A percentile compares a stretch with the other conserved stretches of the same genome.
Conservation (phyloP, 2,888 invertebrate species). For the Apoda limacodes region DNA sequence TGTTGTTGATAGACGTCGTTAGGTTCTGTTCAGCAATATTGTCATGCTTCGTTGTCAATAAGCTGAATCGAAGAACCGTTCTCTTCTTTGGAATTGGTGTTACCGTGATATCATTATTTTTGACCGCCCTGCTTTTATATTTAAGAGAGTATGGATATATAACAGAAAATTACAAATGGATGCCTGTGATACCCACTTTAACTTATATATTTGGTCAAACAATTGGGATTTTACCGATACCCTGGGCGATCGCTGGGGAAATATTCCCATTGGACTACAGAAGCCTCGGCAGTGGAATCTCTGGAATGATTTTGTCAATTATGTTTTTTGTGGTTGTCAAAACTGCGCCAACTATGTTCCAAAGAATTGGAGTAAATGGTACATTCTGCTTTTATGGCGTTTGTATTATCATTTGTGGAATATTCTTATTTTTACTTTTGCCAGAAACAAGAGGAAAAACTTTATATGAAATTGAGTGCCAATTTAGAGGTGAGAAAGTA, state of each 20-base stretch:
- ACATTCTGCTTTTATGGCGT: constrained; percentile 72
- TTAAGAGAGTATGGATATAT: constrained; percentile 42
- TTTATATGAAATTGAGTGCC: constrained; percentile 74
- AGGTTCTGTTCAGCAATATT: constrained; percentile 71
- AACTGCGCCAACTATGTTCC: constrained; percentile 69
- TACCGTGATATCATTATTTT: constrained; percentile 66
- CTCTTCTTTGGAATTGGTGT: constrained; percentile 71
- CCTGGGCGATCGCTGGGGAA: constrained; percentile 81
- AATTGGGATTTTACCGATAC: constrained; percentile 73
- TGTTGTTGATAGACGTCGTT: constrained; percentile 73
- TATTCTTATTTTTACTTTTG: constrained; percentile 68
- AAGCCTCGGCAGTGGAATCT: constrained; percentile 74
- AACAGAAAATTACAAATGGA: constrained; percentile 44
- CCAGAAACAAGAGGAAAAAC: constrained; percentile 79
- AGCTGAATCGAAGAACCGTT: constrained; percentile 69
- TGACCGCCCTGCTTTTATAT: constrained; percentile 54
- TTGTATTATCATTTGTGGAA: constrained; percentile 64
- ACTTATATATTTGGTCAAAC: constrained; percentile 69
- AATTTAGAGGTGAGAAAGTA: constrained; percentile 45
- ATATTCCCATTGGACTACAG: constrained; percentile 73
- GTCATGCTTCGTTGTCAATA: constrained; percentile 72
- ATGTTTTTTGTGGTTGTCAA: constrained; percentile 77
- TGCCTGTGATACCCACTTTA: constrained; percentile 60
- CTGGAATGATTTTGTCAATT: constrained; percentile 71
- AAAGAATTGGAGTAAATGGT: constrained; percentile 62